These are phyloP conservation scores for Trimorus sp. DNA, from an alignment of 2,888 invertebrate species.

Conservation along the genomic window DNA sequence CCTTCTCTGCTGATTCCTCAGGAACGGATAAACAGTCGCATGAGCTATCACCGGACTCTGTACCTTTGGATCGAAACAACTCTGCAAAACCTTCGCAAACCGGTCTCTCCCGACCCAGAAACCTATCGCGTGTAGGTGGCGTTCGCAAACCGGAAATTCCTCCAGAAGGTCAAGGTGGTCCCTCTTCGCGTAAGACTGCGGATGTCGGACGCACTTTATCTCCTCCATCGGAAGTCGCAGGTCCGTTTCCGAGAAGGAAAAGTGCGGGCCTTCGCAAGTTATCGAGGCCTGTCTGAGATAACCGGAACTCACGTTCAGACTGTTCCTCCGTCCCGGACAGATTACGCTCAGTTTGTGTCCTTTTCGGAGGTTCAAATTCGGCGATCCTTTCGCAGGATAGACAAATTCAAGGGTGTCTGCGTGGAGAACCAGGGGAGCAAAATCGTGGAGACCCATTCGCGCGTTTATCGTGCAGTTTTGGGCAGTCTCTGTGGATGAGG, in stretches of 20 bases:
- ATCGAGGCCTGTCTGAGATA: background rate
- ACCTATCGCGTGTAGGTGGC: slow-evolving; percentile 26
- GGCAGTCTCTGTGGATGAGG: slow-evolving; percentile 11
- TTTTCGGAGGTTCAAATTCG: slow-evolving; percentile 3
- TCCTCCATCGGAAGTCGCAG: background rate
- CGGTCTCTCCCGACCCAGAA: slow-evolving; percentile 2
- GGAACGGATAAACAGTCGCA: slow-evolving; percentile 22
- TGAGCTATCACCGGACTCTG: slow-evolving; percentile 31
- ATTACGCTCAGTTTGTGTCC: slow-evolving; percentile 27
- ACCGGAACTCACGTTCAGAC: slow-evolving; percentile 25
- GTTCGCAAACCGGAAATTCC: slow-evolving; percentile 19
- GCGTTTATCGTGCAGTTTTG: slow-evolving; percentile 25
- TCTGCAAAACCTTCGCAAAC: slow-evolving; percentile 28
- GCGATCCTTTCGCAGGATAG: slow-evolving; percentile 30
- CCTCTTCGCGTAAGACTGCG: slow-evolving; percentile 22
- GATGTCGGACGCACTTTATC: slow-evolving; percentile 30
- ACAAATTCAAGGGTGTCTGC: slow-evolving; percentile 6
- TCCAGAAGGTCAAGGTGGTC: background rate
- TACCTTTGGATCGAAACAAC: slow-evolving; percentile 24
- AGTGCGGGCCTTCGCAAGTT: slow-evolving; percentile 8
- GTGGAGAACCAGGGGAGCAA: slow-evolving; percentile 26
- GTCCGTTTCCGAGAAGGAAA: background rate
- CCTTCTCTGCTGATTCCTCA: slow-evolving; percentile 19
- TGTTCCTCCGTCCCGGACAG: slow-evolving; percentile 34
- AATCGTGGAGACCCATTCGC: slow-evolving; percentile 32